A percentile compares a stretch with the other conserved stretches of the same genome.
These are phyloP conservation scores for Clostera curtula DNA, from an alignment of 2,888 invertebrate genomes.

Conservation along the genomic window DNA sequence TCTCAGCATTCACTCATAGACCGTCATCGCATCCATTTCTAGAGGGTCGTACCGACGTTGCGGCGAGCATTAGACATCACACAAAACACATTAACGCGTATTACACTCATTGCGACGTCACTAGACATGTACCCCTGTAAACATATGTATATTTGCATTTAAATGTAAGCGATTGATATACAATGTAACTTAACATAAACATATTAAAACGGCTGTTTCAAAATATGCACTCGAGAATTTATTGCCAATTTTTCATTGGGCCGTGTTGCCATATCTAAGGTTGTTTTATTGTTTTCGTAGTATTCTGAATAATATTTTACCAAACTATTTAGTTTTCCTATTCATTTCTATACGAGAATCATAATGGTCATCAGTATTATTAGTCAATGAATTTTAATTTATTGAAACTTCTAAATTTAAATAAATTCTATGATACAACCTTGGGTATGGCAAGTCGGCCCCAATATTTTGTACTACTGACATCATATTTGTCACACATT, in stretches of 20 bases:
- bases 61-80: constrained; percentile 6
- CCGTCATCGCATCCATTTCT: constrained; percentile 58
- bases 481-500: constrained; percentile 52
- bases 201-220: constrained; percentile 41
- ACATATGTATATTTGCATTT: constrained; percentile 61
- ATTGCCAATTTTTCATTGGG: constrained; percentile 37
- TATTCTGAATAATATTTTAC: too few relatives aligned
- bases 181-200: constrained; percentile 32
- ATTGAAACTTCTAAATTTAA: too few relatives aligned
- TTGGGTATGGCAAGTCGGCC: constrained; percentile 31
- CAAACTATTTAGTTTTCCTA: too few relatives aligned
- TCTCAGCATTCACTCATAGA: constrained; percentile 45
- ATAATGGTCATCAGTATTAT: too few relatives aligned
- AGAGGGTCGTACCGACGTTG: constrained; percentile 17
- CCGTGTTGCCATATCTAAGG: constrained; percentile 32
- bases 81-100: constrained; percentile 3
- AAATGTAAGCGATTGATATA: constrained; percentile 42
- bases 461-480: constrained; percentile 53
- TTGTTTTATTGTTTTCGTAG: too few relatives aligned
- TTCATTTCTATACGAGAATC: too few relatives aligned
- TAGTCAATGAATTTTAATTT: too few relatives aligned
- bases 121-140: constrained; percentile 26
- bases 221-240: constrained; percentile 53
- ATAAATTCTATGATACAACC: too few relatives aligned
- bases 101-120: constrained; percentile 17